phyloP scores from a whole-genome alignment of 2,113 vertebrate genomes.

The Hemicordylus capensis region DNA sequence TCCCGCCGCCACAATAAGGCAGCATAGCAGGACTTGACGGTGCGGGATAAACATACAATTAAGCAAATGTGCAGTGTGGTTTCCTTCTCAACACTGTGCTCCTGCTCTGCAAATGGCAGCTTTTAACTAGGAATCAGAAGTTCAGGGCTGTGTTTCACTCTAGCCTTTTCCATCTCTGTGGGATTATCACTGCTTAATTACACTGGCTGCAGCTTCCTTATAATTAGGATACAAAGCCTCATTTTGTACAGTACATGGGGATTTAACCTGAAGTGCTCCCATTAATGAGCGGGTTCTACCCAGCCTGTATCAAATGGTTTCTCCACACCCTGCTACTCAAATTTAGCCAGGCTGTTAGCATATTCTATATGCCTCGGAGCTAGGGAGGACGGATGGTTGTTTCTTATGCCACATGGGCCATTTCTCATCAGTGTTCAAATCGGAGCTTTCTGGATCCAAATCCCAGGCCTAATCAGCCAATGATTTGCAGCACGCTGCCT shows the following conservation, averaged over 20 bases:
- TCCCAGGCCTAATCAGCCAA: constrained; percentile 46
- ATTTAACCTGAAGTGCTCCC: neutral
- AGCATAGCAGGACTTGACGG: too few relatives aligned
- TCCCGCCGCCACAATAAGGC: too few relatives aligned
- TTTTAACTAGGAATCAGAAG: neutral
- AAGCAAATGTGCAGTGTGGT: neutral
- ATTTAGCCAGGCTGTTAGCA: neutral
- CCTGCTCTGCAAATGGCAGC: neutral
- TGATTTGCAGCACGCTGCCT: constrained; percentile 51
- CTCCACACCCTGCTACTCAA: neutral
- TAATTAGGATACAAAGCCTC: constrained; percentile 16
- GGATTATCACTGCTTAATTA: neutral
- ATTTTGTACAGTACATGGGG: neutral
- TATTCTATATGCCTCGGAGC: neutral
- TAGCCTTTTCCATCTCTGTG: neutral
- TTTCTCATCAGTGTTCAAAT: constrained; percentile 57
- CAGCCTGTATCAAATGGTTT: neutral
- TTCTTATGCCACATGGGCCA: constrained; percentile 37
- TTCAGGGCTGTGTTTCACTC: neutral
- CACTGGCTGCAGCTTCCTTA: neutral
- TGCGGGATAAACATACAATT: too few relatives aligned
- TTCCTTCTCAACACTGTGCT: neutral
- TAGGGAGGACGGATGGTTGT: neutral
- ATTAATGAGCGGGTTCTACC: neutral
- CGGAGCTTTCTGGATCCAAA: constrained; percentile 32